Evolutionary conservation across 30 jellyfish, hydroid and myxozoan species (phyloP), one percentile per base, ranked within the genome.

Genomic region (Rhopilema esculentum): DNA sequence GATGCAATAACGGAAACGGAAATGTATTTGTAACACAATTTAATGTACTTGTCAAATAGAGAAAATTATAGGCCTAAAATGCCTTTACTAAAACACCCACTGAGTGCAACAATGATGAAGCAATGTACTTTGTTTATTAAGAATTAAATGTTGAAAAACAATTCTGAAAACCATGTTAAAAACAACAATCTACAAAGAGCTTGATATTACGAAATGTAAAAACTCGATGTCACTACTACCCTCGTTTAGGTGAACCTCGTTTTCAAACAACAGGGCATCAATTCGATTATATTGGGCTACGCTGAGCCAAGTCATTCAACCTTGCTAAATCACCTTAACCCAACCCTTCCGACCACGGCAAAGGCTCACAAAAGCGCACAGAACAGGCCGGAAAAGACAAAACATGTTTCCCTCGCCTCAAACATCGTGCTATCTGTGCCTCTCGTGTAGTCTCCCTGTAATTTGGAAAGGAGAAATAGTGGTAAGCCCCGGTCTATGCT

Each of bases 11-110:
- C 57, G 12, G 57, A 2, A 40, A 40, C 57, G 12, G 12, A 40
- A 40, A n/a, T n/a, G n/a, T n/a, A n/a, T 40, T 40, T 2, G 57
- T 12, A 40, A 40, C 57, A 40, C 12, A 40, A 40, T 0, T 66
- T 4, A 23, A 66, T 20, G 30, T 23, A 23, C 29, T 22, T 23
- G 77, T 9, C 24, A 63, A 40, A 40, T 40, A 40, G 57, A 31
- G 19, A 22, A 62, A 15, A 29, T 53, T 53, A 78, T 65, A 21
- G 88, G 88, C 88, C 48, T 25, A 53, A 62, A 78, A 78, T 61
- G 88, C 88, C 79, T 50, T 64, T 78, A 78, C 88, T 78, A 16
- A 78, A 57, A 57, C 88, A 78, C 88, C 79, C 88, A 78, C 32
- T 61, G 88, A 78, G 88, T 78, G 88, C 29, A 78, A 57, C 67